Percentiles rank a stretch among this genome's conserved stretches.
Conservation (phyloP, 2,113 vertebrate genomes). For the Bubo blakistoni region DNA sequence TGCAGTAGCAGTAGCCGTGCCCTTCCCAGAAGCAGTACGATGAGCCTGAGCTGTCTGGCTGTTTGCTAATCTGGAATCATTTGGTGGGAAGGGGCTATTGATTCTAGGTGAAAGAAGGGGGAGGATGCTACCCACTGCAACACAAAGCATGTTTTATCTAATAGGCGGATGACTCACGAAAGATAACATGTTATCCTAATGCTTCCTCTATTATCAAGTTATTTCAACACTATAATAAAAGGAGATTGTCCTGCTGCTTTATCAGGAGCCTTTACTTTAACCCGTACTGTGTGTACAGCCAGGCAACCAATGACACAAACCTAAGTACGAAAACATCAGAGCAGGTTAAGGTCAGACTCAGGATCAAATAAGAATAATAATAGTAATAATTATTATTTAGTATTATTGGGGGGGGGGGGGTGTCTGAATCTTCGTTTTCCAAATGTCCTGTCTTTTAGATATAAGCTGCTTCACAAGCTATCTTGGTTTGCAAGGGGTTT, state of each 20-base stretch:
- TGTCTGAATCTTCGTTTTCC: not conserved
- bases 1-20: not conserved
- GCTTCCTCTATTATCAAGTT: slow-evolving; percentile 7
- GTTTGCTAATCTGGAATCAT: not conserved
- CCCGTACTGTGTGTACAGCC: not conserved
- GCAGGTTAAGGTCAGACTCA: not conserved
- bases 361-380: not conserved
- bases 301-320: not conserved
- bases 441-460: not conserved
- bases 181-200: slow-evolving; percentile 35
- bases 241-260: not conserved
- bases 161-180: not conserved
- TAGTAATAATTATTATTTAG: not conserved
- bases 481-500: not conserved
- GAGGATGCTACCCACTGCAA: not conserved
- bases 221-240: slow-evolving; percentile 22
- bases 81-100: not conserved
- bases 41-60: not conserved
- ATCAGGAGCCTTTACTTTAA: not conserved
- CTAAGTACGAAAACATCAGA: not conserved
- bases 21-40: not conserved
- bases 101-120: slow-evolving; percentile 1
- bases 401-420: no score
- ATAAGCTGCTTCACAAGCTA: not conserved
- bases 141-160: slow-evolving; percentile 37